Conservation (phyloP, 1,140 invertebrate species). For the Leptinotarsa texana region DNA sequence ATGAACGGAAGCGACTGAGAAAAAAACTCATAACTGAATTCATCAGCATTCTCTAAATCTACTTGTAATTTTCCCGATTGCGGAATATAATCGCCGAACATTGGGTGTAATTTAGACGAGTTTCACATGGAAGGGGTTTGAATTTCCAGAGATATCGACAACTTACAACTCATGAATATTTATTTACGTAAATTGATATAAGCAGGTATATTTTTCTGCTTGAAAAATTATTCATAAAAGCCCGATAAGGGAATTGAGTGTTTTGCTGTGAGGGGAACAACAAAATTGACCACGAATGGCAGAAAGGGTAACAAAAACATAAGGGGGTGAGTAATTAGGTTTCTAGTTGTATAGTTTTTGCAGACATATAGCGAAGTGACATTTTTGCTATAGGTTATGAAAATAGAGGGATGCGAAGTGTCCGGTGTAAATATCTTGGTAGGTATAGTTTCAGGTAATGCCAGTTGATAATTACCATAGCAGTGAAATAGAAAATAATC, state of each 20-base stretch:
- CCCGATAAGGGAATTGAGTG: neutral
- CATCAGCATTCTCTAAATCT: neutral
- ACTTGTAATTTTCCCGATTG: neutral
- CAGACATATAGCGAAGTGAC: no score
- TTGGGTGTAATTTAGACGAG: neutral
- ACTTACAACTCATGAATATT: neutral
- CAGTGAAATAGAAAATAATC: no score
- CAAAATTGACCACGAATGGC: neutral
- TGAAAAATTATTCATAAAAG: neutral
- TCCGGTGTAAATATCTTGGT: no score
- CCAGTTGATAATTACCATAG: no score
- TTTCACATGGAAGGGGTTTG: neutral
- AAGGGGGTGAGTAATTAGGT: no score
- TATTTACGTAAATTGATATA: slow-evolving; percentile 9
- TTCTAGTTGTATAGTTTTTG: no score
- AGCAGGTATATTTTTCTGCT: slow-evolving; percentile 3
- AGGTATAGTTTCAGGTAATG: no score
- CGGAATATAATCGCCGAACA: neutral
- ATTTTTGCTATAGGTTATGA: no score
- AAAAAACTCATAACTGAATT: no score
- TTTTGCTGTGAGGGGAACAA: neutral
- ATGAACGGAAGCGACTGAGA: no score
- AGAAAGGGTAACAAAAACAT: neutral
- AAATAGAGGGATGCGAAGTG: no score
- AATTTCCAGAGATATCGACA: slow-evolving; percentile 1